Evolutionary conservation across 2,797 vertebrate genomes (phyloP).

Genomic region (Enteromius treurensis): DNA sequence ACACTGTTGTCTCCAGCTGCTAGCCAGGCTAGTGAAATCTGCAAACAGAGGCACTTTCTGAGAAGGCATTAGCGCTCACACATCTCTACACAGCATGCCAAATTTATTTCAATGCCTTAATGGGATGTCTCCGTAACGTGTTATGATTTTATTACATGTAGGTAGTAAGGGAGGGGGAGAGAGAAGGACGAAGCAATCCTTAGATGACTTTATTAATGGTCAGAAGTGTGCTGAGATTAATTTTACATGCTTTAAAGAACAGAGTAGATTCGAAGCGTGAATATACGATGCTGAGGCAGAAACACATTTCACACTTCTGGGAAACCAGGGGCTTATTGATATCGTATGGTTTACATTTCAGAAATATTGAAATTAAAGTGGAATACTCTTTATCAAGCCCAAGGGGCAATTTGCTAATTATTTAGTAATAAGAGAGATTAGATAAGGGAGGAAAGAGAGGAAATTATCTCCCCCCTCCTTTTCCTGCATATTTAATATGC

Average conservation of each 20-base stretch:
- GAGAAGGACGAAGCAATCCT: conserved; percentile 34
- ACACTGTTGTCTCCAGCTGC: conserved; percentile 11
- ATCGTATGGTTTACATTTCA: conserved; percentile 27
- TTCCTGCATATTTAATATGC: conserved; percentile 29
- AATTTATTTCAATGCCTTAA: conserved; percentile 38
- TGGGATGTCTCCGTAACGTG: conserved; percentile 29
- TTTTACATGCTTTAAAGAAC: conserved; percentile 11
- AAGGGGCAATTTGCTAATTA: conserved; percentile 33
- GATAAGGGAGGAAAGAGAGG: conserved; percentile 33
- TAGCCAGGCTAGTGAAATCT: conserved; percentile 33
- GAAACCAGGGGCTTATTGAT: conserved; percentile 19
- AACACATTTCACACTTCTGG: background rate
- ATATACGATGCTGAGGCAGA: conserved; percentile 1
- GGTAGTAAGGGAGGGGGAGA: conserved; percentile 11
- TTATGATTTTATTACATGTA: conserved; percentile 15
- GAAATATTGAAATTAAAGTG: conserved; percentile 27
- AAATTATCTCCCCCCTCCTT: conserved; percentile 7
- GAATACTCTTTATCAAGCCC: conserved; percentile 38
- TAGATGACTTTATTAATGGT: conserved; percentile 45
- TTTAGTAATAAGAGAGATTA: conserved; percentile 31
- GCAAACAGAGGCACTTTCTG: conserved; percentile 45
- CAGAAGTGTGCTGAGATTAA: conserved; percentile 28
- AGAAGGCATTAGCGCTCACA: conserved; percentile 15
- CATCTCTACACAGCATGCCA: conserved; percentile 5
- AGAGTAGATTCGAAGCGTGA: background rate